phyloP scores from a whole-genome alignment of 1,140 invertebrate genomes.

The Spodoptera litura region DNA sequence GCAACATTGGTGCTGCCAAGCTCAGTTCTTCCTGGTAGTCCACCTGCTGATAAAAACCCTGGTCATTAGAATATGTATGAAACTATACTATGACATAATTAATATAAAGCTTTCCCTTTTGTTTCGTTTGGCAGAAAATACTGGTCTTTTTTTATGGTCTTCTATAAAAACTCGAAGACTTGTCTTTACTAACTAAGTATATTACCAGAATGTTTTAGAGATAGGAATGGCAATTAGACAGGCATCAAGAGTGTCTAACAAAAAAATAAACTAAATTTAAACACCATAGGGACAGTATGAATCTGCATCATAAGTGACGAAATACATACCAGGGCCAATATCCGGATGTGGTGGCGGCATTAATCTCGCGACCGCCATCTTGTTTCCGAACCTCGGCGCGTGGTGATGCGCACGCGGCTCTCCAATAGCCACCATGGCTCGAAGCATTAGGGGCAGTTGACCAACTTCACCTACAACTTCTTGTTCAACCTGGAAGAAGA shows the following conservation, averaged over 20 bases:
- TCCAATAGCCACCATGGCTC: slow-evolving; percentile 85
- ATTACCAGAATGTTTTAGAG: too few species aligned
- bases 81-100: too few species aligned
- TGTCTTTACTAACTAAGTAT: too few species aligned
- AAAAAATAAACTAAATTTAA: too few species aligned
- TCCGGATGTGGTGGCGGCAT: slow-evolving; percentile 71
- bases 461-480: slow-evolving; percentile 83
- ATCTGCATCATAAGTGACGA: too few species aligned
- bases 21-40: slow-evolving; percentile 73
- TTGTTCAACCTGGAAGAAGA: slow-evolving; percentile 70
- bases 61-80: background rate
- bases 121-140: too few species aligned
- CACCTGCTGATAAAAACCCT: slow-evolving; percentile 55
- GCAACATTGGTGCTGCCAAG: slow-evolving; percentile 73
- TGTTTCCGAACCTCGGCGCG: slow-evolving; percentile 77
- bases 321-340: slow-evolving; percentile 65
- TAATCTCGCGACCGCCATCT: slow-evolving; percentile 76
- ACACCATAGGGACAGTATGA: too few species aligned
- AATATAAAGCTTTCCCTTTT: too few species aligned
- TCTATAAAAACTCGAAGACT: too few species aligned
- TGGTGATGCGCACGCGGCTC: slow-evolving; percentile 78
- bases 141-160: too few species aligned
- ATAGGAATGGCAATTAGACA: too few species aligned
- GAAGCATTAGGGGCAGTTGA: slow-evolving; percentile 82
- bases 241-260: too few species aligned